Base-by-base conservation (phyloP, 2,113 vertebrate genomes). In the Salvelinus alpinus region DNA sequence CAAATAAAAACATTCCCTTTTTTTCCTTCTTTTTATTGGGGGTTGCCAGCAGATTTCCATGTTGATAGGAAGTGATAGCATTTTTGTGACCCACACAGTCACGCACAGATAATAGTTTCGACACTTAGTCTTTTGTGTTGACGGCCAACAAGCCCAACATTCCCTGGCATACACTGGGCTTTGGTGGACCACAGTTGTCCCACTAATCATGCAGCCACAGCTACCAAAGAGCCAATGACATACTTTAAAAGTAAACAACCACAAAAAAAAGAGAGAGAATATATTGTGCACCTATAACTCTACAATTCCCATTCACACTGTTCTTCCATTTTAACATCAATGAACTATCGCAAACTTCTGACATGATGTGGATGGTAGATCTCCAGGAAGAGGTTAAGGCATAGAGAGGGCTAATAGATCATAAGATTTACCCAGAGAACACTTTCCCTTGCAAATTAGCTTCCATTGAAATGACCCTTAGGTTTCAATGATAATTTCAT, bases 41-140 rank as follows among this genome's bases (percentile, higher is more conserved):
- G 31, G 13, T 34, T 68, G 31, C 31, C 16, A 20, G 29, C 18
- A 67, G 65, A 8, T 31, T 8, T 34, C 29, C 65, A 68, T 68
- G 18, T 22, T 68, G 6, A 38, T 68, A 31, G 18, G 20, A 68
- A 38, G 29, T 68, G 31, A 66, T 31, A 31, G 64, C 27, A 66
- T 66, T 38, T 68, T 68, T 68, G 66, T 38, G 66, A 34, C 66
- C 66, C 18, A 38, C 66, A 68, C 29, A 18, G 66, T 68, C 66
- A 68, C 1, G 18, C 66, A 68, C 66, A 68, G 66, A 18, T 16
- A 68, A 38, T 44, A 8, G 29, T 68, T 34, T 18, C n/a, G 66
- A 68, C 66, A 68, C 66, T 68, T 27, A 38, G 16, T 18, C 66
- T 38, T 34, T 68, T 68, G 66, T 68, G 29, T 68, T 31, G 66